Evolutionary conservation across 2,113 vertebrate species (phyloP), one percentile per base, ranked within the genome.

Genomic region (Dascyllus trimaculatus): DNA sequence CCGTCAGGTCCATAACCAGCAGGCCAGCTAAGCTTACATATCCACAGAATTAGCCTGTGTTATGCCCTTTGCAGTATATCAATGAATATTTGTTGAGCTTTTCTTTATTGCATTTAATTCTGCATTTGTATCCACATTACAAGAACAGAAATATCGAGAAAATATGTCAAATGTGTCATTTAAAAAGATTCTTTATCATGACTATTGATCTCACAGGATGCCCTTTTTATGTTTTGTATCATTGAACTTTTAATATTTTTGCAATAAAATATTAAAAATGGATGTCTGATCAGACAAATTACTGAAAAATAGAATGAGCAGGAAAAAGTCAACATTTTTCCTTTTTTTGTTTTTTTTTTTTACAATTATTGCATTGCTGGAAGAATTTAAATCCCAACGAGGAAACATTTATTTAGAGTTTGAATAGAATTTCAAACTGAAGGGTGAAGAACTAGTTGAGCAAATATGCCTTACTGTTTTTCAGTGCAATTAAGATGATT

Each of bases 211-310:
- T 87, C 67, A 78, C 62, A 87, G 78, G 83, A 92, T 87, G 80
- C 84, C 84, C 88, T 92, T 92, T 91, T 89, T 82, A 89, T 89
- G 84, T 92, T 92, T 93, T 93, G 79, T 93, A 91, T 85, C 87
- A 90, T 91, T 90, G 80, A 92, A 90, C 88, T 91, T 93, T 91
- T 90, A 91, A 90, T 92, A 91, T 90, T 93, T 92, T 93, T 94
- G 78, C 88, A 91, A 90, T 87, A 92, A 90, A 90, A 90, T 76
- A 52, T 74, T 69, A 29, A 86, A 92, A 88, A 86, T 48, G 51
- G 84, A 76, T 75, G 75, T 87, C 62, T 71, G 48, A 71, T 92
- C 82, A 78, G 72, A 84, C 53, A 85, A 84, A 75, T 83, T 32
- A 87, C 71, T 79, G 48, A 81, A 71, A 83, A 81, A 73, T 46